Evolutionary conservation across 2,888 invertebrate species (phyloP).

Genomic region (Helobdella robusta): DNA sequence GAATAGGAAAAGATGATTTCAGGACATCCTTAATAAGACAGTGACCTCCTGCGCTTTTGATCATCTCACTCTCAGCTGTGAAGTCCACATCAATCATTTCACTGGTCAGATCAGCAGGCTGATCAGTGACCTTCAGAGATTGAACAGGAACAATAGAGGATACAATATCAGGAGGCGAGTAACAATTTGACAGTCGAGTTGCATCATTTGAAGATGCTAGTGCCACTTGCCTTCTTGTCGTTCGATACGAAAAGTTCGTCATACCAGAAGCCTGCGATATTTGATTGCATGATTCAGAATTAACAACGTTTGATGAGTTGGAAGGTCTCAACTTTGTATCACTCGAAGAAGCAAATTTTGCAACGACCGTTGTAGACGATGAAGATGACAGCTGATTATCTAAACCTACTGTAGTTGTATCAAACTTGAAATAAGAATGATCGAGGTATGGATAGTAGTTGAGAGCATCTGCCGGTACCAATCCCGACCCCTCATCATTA

Average conservation of each 20-base stretch:
- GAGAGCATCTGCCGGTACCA: not conserved
- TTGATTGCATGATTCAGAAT: too few species aligned
- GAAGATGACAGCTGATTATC: too few species aligned
- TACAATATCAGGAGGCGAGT: conserved; percentile 7
- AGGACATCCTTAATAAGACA: conserved; percentile 6
- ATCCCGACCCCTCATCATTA: not conserved
- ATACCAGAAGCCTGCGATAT: not conserved
- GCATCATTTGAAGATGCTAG: not conserved
- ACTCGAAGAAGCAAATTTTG: too few species aligned
- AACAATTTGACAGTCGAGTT: conserved; percentile 1
- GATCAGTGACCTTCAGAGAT: too few species aligned
- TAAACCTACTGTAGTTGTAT: too few species aligned
- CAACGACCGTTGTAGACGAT: too few species aligned
- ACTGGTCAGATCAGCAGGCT: not conserved
- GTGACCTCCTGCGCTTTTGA: not conserved
- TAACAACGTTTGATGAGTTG: too few species aligned
- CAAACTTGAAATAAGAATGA: conserved; percentile 24
- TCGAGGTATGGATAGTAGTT: conserved; percentile 22
- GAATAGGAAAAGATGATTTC: too few species aligned
- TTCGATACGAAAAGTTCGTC: conserved; percentile 1
- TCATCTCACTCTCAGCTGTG: not conserved
- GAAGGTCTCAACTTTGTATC: too few species aligned
- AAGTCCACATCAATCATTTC: not conserved
- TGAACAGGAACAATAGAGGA: conserved; percentile 1
- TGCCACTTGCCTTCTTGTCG: conserved; percentile 9